Percentiles rank a stretch among this genome's conserved stretches.
Conservation (phyloP, 2,888 invertebrate genomes). For the Congeria kusceri region DNA sequence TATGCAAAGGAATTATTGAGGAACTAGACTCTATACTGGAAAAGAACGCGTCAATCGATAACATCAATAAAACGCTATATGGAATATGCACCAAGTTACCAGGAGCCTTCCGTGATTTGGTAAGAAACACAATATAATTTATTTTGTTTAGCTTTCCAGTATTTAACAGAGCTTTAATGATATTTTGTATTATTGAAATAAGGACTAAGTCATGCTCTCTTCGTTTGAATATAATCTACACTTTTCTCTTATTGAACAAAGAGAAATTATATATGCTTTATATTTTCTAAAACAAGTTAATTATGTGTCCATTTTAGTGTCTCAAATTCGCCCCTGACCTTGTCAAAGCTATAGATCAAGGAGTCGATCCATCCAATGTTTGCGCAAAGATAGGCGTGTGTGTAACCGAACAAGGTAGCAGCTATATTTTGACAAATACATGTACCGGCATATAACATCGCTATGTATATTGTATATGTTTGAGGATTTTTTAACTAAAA, state of each 20-base stretch:
- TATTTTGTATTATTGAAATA: too few relatives aligned
- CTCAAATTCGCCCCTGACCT: slow-evolving; percentile 24
- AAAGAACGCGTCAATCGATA: slow-evolving; percentile 39
- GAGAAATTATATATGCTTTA: too few relatives aligned
- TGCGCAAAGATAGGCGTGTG: not conserved
- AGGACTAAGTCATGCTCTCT: too few relatives aligned
- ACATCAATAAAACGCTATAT: slow-evolving; percentile 51
- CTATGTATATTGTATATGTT: too few relatives aligned
- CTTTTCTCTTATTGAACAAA: too few relatives aligned
- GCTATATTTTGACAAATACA: not conserved
- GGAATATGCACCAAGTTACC: slow-evolving; percentile 45
- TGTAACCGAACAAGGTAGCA: not conserved
- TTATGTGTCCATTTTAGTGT: too few relatives aligned
- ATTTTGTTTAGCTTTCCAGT: too few relatives aligned
- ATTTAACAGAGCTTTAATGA: too few relatives aligned
- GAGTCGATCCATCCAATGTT: not conserved
- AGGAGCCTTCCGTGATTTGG: slow-evolving; percentile 28
- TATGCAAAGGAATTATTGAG: slow-evolving; percentile 52
- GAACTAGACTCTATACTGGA: slow-evolving; percentile 39
- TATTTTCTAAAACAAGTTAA: too few relatives aligned
- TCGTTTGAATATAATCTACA: too few relatives aligned
- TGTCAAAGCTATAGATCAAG: slow-evolving; percentile 2
- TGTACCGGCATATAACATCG: too few relatives aligned
- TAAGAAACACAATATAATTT: slow-evolving; percentile 32
- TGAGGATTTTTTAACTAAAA: too few relatives aligned